phyloP scores from a whole-genome alignment of 2,888 invertebrate species.

The Caenorhabditis sp. region DNA sequence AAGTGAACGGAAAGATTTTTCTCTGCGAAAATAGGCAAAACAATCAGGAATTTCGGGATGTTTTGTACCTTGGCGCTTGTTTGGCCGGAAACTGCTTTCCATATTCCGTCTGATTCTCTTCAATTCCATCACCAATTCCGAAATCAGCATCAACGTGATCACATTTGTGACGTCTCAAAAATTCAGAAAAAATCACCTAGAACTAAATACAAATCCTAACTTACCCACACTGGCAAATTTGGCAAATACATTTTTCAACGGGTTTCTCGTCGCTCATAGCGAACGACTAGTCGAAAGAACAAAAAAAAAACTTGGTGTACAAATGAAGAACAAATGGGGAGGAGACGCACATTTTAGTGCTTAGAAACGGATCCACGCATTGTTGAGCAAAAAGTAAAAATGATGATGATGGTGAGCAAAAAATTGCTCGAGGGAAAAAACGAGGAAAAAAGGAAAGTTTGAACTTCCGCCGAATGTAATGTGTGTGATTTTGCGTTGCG shows the following conservation, averaged over 20 bases:
- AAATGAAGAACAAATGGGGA: conserved; percentile 7
- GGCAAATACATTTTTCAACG: conserved; percentile 49
- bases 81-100: conserved; percentile 43
- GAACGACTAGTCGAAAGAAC: too few species aligned
- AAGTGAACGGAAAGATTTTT: conserved; percentile 6
- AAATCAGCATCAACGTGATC: conserved; percentile 50
- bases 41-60: background rate
- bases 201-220: conserved; percentile 2
- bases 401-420: conserved; percentile 12
- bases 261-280: background rate
- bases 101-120: conserved; percentile 48
- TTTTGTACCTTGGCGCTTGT: conserved; percentile 28
- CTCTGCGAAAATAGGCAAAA: background rate
- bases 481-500: background rate
- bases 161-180: conserved; percentile 47
- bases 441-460: background rate
- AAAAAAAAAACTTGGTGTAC: background rate
- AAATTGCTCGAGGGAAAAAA: background rate
- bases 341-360: background rate
- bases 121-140: conserved; percentile 43
- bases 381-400: conserved; percentile 2
- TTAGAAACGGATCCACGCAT: background rate
- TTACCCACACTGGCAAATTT: conserved; percentile 54
- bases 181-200: background rate
- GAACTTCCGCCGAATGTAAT: background rate